phyloP scores from a whole-genome alignment of 2,797 vertebrate genomes.

The Channallabes apus region DNA sequence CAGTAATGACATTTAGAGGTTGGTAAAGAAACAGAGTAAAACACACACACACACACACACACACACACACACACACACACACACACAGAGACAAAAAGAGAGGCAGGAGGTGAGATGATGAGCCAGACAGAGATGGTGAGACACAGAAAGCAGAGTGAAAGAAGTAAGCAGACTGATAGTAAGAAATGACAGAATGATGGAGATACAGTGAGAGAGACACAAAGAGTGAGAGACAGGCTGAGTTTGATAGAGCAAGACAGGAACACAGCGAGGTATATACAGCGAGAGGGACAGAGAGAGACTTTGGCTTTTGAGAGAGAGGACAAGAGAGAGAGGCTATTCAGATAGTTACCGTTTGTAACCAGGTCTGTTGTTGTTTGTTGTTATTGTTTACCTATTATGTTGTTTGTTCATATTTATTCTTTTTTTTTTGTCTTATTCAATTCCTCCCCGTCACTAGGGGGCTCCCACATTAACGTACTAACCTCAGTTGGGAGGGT shows the following conservation, averaged over 20 bases:
- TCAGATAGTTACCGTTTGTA: too few species aligned
- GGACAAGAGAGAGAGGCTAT: too few species aligned
- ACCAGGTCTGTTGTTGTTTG: too few species aligned
- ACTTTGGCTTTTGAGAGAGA: background rate
- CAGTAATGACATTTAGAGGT: constrained; percentile 56
- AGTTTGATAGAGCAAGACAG: background rate
- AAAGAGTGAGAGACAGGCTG: background rate
- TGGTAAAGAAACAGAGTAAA: background rate
- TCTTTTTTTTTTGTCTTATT: too few species aligned
- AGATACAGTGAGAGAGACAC: background rate
- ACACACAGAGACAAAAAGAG: background rate
- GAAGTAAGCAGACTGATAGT: background rate
- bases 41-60: background rate
- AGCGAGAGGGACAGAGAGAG: background rate
- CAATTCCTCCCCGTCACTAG: too few species aligned
- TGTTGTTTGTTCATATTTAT: too few species aligned
- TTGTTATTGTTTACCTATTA: too few species aligned
- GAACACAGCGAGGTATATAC: background rate
- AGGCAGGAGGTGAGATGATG: constrained; percentile 51
- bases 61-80: too few species aligned
- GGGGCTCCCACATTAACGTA: too few species aligned
- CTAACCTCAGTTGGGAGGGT: too few species aligned
- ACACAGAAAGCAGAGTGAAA: background rate
- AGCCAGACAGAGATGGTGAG: constrained; percentile 44
- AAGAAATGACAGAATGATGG: background rate